Base-by-base conservation (phyloP, 2,888 invertebrate species). In the Zootermopsis nevadensis region DNA sequence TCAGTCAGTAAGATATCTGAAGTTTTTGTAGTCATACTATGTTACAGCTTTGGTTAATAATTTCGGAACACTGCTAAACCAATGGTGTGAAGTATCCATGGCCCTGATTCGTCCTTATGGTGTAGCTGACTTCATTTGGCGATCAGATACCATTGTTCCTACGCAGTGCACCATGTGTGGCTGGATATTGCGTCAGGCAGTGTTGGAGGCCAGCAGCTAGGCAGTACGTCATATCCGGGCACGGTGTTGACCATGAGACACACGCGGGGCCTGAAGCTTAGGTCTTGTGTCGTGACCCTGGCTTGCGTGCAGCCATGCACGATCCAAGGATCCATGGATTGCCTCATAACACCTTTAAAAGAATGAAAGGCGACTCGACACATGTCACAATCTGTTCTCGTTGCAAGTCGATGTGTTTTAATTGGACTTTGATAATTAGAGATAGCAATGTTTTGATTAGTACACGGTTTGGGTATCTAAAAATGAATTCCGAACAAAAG, bases 251-350 rank as follows among this genome's bases (percentile, higher is more conserved):
- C 76, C 79, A 79, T 79, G 66, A 60, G 60, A 6, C n/a, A n/a
- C n/a, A n/a, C 33, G 60, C n/a, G 30, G 79, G 38, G 79, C 74
- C n/a, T 6, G 24, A 35, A 10, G n/a, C 33, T 35, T 38, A 27
- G 74, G 38, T 79, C 79, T 79, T 31, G 79, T 79, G 79, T 79
- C 79, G 79, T 66, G 79, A 79, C 79, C 79, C 79, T 79, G 79
- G 79, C 66, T 60, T 60, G 79, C 79, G 79, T 79, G 79, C 79
- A 79, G 66, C 79, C 79, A 79, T 79, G 79, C 79, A 79, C 79
- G 66, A 79, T 79, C 31, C 79, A 79, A 79, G 79, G 79, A 66
- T 66, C 79, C 79, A 35, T 79, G 79, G 60, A 79, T 79, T 79
- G n/a, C 79, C 35, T 33, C 79, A 79, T 38, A 10, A n/a, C 38